A percentile compares a stretch with the other conserved stretches of the same genome.
These are phyloP conservation scores for Rhizomys pruinosus DNA, from an alignment of 2,113 vertebrate species.

Conservation along the genomic window DNA sequence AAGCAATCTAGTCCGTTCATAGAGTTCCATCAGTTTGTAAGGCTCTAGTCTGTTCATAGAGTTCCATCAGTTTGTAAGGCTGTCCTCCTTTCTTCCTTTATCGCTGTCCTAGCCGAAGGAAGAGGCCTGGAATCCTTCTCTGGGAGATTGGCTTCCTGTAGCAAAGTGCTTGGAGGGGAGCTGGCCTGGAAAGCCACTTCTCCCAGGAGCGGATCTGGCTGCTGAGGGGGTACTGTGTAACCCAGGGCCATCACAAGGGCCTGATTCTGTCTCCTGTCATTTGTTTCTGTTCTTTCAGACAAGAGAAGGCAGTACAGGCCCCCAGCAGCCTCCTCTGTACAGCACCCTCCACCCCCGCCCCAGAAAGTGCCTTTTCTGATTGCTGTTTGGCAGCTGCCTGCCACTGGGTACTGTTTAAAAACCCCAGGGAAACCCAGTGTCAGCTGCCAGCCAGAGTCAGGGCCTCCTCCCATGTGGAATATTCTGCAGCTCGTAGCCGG, in stretches of 20 bases:
- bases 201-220: not conserved
- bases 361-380: not conserved
- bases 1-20: accelerated
- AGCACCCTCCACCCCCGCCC: not conserved
- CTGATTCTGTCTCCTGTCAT: not conserved
- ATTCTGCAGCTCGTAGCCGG: not conserved
- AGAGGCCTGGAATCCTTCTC: not conserved
- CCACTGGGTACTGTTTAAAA: constrained; percentile 78
- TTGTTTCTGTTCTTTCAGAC: not conserved
- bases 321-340: not conserved
- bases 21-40: not conserved
- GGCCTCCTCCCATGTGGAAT: constrained; percentile 74
- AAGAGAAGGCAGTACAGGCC: accelerated
- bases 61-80: not conserved
- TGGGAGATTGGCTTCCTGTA: not conserved
- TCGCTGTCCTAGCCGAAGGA: not conserved
- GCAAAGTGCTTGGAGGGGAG: accelerated
- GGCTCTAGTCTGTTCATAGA: not conserved
- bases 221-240: not conserved
- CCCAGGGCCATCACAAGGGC: accelerated
- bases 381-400: constrained; percentile 23
- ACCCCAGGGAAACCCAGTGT: constrained; percentile 44
- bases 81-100: not conserved
- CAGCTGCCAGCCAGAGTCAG: constrained; percentile 77
- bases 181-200: not conserved